Evolutionary conservation across 1,140 invertebrate species (phyloP), one percentile per base, ranked within the genome.

Genomic region (Panulirus ornatus): DNA sequence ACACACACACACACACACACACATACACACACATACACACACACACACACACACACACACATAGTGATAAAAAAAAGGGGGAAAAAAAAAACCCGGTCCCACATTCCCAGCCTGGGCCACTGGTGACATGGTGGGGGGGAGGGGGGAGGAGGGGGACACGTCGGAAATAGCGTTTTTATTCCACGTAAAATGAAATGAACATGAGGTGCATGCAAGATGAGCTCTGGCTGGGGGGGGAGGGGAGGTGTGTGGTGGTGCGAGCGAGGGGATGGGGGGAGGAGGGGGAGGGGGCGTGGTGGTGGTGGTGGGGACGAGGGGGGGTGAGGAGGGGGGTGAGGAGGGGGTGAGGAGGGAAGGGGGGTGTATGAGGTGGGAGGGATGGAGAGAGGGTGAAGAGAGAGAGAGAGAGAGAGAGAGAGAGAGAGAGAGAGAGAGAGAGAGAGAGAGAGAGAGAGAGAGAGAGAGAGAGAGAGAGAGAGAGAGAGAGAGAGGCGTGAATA

Each of bases 141-240:
- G 66, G 19, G 66, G 66, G 66, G 19, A 19, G n/a, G 51, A 75
- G 85, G 42, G 85, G 85, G 85, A 78, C 73, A 76, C 36, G 34
- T 75, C 85, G 85, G 85, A 88, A 88, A 88, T 88, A 88, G 85
- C 85, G 85, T 88, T 88, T 86, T 88, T 88, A 88, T 88, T 88
- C 84, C 84, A 86, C 85, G 85, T 88, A 88, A 88, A 88, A 79
- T 79, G 85, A 88, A 88, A 88, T 88, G 84, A 88, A 79, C 85
- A 88, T 88, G 85, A 88, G 75, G 75, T 88, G 85, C 79, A 88
- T 88, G 75, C 85, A 88, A 88, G 85, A 88, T 88, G 79, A 88
- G 85, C 66, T 78, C 79, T 75, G 85, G 79, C 85, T 79, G 85
- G 85, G 85, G 75, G 44, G 75, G 38, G 42, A 51, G 40, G 58